These are phyloP conservation scores for Chaetorhynchus papuensis DNA, from an alignment of 2,113 vertebrate species.

Conservation along the genomic window DNA sequence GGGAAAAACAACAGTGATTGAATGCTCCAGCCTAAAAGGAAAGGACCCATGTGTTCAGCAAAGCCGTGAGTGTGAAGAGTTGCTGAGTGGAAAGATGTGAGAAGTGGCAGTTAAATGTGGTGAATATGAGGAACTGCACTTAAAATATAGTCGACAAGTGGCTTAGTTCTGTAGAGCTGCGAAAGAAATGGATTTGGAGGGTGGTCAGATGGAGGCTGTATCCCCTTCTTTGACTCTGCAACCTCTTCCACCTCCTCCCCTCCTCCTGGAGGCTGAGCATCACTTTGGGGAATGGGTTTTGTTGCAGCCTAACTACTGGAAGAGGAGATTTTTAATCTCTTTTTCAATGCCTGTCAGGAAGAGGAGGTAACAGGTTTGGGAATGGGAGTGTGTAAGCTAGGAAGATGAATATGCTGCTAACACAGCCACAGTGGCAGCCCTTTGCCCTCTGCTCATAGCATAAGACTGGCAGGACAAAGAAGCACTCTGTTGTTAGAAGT, in stretches of 20 bases:
- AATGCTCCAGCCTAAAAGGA: background rate
- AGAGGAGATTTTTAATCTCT: background rate
- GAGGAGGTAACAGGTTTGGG: background rate
- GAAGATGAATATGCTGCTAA: background rate
- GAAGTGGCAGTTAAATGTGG: background rate
- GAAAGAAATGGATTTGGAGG: background rate
- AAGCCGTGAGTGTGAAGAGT: background rate
- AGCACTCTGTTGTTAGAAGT: background rate
- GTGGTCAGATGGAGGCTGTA: background rate
- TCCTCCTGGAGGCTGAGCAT: background rate
- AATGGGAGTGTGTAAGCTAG: background rate
- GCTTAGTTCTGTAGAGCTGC: background rate
- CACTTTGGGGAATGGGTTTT: background rate
- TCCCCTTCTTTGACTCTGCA: background rate
- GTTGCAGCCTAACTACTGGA: background rate
- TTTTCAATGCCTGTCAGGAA: background rate
- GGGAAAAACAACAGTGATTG: background rate
- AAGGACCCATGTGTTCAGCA: accelerated
- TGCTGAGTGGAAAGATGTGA: background rate
- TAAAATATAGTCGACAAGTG: background rate
- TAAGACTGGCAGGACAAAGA: background rate
- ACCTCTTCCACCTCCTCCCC: background rate
- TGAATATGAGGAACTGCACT: background rate
- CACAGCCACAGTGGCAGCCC: background rate
- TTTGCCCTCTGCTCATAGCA: background rate